Base-by-base conservation (phyloP, 2,797 vertebrate species). In the Erpetoichthys calabaricus region DNA sequence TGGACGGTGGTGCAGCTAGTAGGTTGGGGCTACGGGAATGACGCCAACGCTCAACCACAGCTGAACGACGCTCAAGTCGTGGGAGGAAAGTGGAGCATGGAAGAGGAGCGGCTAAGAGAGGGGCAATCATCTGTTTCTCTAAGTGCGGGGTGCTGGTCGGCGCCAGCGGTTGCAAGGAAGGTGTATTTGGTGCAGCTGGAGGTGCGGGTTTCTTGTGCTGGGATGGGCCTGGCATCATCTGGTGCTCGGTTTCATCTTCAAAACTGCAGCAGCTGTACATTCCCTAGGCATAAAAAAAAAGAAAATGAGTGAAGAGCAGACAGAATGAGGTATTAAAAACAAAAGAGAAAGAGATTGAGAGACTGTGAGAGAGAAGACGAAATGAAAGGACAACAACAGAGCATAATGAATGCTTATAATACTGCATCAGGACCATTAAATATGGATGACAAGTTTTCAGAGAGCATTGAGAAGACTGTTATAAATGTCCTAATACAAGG, bases 251-350 rank as follows among this genome's bases (percentile, higher is more conserved):
- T 73, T 86, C 84, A 73, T 91, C 89, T 64, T 93, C 91, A 25
- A 88, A 89, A 66, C 88, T 91, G 76, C 92, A 94, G 75, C 92
- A 95, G 75, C 91, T 94, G 71, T 93, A 94, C 91, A 94, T 95
- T 64, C 91, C 92, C 92, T 94, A 65, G 9, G 45, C 45, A 42
- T 6, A 69, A 54, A 51, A 61, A 57, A 50, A 42, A n/a, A 59
- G 59, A 64, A 56, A 62, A 3, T 57, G 6, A 63, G 52, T 25
- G 25, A 25, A 25, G 25, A 25, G 25, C 25, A 25, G 25, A 25
- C 25, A 25, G n/a, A n/a, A n/a, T n/a, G n/a, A n/a, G n/a, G 25
- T 25, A 25, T 25, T 25, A 25, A 25, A 25, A 25, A 25, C 25
- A 25, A 25, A 25, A 25, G n/a, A n/a, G n/a, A n/a, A n/a, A n/a